Evolutionary conservation across 2,888 invertebrate species (phyloP).

Genomic region (Teleiodes luculella): DNA sequence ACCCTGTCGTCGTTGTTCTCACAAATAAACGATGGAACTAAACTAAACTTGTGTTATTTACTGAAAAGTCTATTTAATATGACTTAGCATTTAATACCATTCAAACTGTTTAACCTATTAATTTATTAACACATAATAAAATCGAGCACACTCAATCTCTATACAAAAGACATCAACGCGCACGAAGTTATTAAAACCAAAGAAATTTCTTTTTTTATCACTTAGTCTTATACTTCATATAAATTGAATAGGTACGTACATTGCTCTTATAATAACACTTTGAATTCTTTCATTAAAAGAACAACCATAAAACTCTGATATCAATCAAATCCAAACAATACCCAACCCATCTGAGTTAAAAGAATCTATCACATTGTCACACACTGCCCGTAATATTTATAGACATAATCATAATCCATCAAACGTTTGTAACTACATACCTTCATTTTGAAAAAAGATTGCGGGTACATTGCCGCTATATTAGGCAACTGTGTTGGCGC

Average conservation of each 20-base stretch:
- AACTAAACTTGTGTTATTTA: too few relatives aligned
- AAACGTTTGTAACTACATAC: slow-evolving; percentile 18
- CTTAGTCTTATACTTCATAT: too few relatives aligned
- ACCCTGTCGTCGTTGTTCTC: too few relatives aligned
- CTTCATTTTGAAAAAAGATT: background rate
- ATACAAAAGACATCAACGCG: slow-evolving; percentile 5
- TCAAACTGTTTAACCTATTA: too few relatives aligned
- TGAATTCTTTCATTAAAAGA: background rate
- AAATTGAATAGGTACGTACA: background rate
- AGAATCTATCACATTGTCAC: slow-evolving; percentile 67
- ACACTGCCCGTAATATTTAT: slow-evolving; percentile 44
- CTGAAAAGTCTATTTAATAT: too few relatives aligned
- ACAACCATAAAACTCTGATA: slow-evolving; percentile 21
- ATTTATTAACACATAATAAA: background rate
- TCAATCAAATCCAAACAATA: slow-evolving; percentile 41
- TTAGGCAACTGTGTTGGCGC: background rate
- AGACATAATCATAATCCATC: slow-evolving; percentile 62
- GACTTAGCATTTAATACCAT: too few relatives aligned
- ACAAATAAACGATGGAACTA: too few relatives aligned
- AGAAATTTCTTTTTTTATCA: too few relatives aligned
- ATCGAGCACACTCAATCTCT: background rate
- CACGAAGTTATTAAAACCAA: background rate
- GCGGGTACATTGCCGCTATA: background rate
- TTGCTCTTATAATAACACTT: background rate
- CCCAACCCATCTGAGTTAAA: slow-evolving; percentile 31